Conservation (phyloP, 2,113 vertebrate genomes). For the Scomber colias region DNA sequence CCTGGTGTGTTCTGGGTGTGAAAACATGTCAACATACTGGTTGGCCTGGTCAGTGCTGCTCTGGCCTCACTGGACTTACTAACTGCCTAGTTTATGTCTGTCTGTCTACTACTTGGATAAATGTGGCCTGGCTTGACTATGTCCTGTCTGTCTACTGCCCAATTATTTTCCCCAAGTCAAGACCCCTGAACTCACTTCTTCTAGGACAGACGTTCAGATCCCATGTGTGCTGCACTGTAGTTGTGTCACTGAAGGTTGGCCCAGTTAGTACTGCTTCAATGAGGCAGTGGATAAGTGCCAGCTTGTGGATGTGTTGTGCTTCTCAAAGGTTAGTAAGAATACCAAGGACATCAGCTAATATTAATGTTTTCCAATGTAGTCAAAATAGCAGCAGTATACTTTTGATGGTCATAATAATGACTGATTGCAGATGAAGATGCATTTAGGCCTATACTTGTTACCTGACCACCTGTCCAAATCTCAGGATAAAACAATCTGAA, state of each 20-base stretch:
- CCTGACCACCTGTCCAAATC: neutral
- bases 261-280: constrained; percentile 44
- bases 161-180: constrained; percentile 75
- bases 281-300: constrained; percentile 43
- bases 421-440: no score
- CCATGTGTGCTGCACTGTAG: constrained; percentile 63
- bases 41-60: constrained; percentile 69
- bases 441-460: neutral
- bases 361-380: neutral
- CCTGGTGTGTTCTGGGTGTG: constrained; percentile 57
- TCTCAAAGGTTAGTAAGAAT: constrained; percentile 20
- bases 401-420: no score
- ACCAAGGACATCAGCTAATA: neutral
- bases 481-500: neutral
- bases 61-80: constrained; percentile 74
- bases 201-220: constrained; percentile 53
- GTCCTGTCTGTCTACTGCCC: constrained; percentile 63
- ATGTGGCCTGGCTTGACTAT: constrained; percentile 64
- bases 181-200: constrained; percentile 70
- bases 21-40: constrained; percentile 73
- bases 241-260: constrained; percentile 62
- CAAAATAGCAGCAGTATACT: neutral
- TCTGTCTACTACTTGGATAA: constrained; percentile 68
- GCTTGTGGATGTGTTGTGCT: constrained; percentile 8
- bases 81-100: constrained; percentile 77